Conservation (phyloP, 2,888 invertebrate species). For the Zelleria hepariella region DNA sequence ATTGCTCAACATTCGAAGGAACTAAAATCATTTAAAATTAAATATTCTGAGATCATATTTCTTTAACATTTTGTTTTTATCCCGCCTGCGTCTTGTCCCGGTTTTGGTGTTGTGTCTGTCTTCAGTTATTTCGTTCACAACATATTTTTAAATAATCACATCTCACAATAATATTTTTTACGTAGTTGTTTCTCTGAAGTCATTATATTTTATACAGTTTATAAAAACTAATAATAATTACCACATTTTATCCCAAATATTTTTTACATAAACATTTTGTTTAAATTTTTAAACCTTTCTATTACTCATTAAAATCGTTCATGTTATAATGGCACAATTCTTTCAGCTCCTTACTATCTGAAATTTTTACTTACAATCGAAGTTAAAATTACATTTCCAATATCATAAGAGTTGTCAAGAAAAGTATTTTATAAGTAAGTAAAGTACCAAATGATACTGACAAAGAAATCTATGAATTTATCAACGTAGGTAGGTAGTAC, state of each 20-base stretch:
- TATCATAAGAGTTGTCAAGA: not conserved
- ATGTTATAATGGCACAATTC: not conserved
- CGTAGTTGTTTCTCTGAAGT: not conserved
- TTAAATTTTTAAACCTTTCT: no score
- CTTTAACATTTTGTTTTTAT: slow-evolving; percentile 4
- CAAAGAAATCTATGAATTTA: not conserved
- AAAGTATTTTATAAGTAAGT: no score
- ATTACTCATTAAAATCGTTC: not conserved
- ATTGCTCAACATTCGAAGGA: slow-evolving; percentile 41
- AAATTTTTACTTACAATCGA: no score
- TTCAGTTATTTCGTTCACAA: no score
- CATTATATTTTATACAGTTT: not conserved
- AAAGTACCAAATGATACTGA: not conserved
- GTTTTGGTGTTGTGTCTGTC: slow-evolving; percentile 1
- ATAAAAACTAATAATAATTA: no score
- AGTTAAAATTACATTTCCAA: not conserved
- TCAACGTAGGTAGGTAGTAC: no score
- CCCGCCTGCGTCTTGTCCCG: not conserved
- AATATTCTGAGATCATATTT: slow-evolving; percentile 19
- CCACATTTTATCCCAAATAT: no score
- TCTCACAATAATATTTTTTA: not conserved
- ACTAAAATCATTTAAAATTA: slow-evolving; percentile 39
- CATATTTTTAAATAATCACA: not conserved
- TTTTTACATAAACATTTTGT: no score
- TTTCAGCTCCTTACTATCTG: not conserved